Conservation (phyloP, 2,888 invertebrate species). For the Eucera pruinosa region DNA sequence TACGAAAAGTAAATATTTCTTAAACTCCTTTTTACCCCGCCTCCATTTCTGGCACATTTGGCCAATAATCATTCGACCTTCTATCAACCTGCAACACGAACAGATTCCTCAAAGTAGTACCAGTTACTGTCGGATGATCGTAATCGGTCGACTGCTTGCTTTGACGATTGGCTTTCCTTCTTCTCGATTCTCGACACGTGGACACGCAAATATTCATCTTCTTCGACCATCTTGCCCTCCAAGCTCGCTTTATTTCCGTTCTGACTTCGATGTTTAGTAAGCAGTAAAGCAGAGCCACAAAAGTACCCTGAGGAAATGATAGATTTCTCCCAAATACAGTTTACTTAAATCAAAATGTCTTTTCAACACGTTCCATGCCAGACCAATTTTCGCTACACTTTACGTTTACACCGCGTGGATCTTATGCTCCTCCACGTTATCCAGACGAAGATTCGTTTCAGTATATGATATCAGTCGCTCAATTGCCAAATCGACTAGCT, state of each 20-base stretch:
- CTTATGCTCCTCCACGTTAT: no score
- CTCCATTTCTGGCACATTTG: conserved; percentile 19
- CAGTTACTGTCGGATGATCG: conserved; percentile 16
- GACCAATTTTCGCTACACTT: no score
- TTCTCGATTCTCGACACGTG: conserved; percentile 51
- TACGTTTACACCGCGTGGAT: no score
- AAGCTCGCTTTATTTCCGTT: conserved; percentile 83
- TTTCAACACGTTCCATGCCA: no score
- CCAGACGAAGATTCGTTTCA: no score
- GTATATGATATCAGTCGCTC: no score
- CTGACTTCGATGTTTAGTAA: conserved; percentile 88
- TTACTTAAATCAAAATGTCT: no score
- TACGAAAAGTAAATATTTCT: not conserved
- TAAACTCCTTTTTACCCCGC: not conserved
- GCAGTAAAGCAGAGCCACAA: conserved; percentile 88
- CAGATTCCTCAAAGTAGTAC: conserved; percentile 20
- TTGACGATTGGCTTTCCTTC: conserved; percentile 9
- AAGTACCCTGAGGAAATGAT: conserved; percentile 85
- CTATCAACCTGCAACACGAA: conserved; percentile 20
- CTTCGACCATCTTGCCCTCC: conserved; percentile 72
- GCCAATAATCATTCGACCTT: conserved; percentile 23
- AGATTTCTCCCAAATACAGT: not conserved
- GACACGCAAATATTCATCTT: conserved; percentile 62
- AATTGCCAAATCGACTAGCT: no score
- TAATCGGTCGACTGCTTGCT: conserved; percentile 29